Conservation (phyloP, 1,140 invertebrate species). For the Aphidius gifuensis region DNA sequence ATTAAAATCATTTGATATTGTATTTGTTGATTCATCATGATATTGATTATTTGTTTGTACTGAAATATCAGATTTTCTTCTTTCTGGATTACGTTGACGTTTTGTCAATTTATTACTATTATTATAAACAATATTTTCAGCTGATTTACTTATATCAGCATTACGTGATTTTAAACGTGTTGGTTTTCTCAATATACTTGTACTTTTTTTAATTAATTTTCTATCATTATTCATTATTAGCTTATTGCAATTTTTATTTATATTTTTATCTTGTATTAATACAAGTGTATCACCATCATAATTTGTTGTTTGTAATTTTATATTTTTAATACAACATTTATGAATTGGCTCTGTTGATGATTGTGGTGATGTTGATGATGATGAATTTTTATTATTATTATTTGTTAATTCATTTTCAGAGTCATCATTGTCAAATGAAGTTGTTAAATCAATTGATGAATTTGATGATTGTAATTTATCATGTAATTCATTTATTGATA, state of each 20-base stretch:
- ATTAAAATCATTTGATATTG: conserved; percentile 37
- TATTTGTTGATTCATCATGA: conserved; percentile 49
- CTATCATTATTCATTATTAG: too few species aligned
- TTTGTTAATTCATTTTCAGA: conserved; percentile 42
- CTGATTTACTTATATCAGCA: conserved; percentile 43
- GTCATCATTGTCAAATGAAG: conserved; percentile 40
- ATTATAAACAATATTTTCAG: conserved; percentile 35
- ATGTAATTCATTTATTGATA: conserved; percentile 39
- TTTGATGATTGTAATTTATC: conserved; percentile 34
- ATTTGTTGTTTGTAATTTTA: too few species aligned
- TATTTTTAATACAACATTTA: too few species aligned
- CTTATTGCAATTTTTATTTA: not conserved
- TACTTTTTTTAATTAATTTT: conserved; percentile 16
- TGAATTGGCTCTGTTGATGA: conserved; percentile 29
- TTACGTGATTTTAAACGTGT: conserved; percentile 41
- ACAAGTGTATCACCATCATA: too few species aligned
- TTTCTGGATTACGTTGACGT: conserved; percentile 39
- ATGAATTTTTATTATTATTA: conserved; percentile 24
- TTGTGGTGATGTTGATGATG: conserved; percentile 31
- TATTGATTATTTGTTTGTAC: conserved; percentile 35
- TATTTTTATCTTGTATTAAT: not conserved
- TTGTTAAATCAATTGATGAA: conserved; percentile 37
- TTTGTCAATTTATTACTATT: conserved; percentile 29
- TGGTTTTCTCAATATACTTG: conserved; percentile 37
- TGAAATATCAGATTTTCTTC: conserved; percentile 48